Base-by-base conservation (phyloP, 2,797 vertebrate genomes). In the Gymnoscopelus microlampas region DNA sequence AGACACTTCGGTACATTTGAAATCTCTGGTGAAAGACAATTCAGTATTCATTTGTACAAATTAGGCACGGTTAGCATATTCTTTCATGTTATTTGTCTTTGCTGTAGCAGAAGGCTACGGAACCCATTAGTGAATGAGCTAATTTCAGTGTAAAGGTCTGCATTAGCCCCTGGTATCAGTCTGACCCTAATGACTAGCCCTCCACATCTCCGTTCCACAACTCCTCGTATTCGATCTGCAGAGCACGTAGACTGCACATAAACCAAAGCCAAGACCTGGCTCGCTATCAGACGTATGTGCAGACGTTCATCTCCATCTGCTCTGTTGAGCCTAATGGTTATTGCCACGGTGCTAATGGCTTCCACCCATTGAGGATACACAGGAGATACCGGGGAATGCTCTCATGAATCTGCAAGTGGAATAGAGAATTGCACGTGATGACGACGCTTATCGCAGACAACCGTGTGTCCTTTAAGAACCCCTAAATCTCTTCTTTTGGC, bases 101-200 rank as follows among this genome's bases (percentile, higher is more conserved):
- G 58, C 68, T 1, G 5, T 66, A 32, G 35, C 74, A 76, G 35
- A 35, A 60, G 80, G 61, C 49, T 74, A 48, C 79, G 76, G 82
- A 78, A 78, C 84, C 73, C 71, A 83, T 88, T 84, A 82, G 85
- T 77, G 78, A 87, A 80, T 81, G 70, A 80, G 61, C 79, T 82
- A 82, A 59, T 87, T 74, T 73, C 58, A 77, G 71, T 75, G 76
- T 78, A 74, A 81, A 88, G 68, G 87, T 86, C 79, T 82, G 79
- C 79, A 76, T 85, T 85, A 82, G 83, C 84, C 77, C 24, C 80
- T 62, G 70, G 74, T 85, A 82, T 88, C 83, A 77, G 77, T 81
- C 81, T 76, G 60, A 62, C 79, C 69, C 77, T 87, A 86, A 88
- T 88, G 86, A 86, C 80, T 71, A 67, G 53, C 60, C 58, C 71